Base-by-base conservation (phyloP, 2,888 invertebrate species). In the Thysanoteuthis rhombus region DNA sequence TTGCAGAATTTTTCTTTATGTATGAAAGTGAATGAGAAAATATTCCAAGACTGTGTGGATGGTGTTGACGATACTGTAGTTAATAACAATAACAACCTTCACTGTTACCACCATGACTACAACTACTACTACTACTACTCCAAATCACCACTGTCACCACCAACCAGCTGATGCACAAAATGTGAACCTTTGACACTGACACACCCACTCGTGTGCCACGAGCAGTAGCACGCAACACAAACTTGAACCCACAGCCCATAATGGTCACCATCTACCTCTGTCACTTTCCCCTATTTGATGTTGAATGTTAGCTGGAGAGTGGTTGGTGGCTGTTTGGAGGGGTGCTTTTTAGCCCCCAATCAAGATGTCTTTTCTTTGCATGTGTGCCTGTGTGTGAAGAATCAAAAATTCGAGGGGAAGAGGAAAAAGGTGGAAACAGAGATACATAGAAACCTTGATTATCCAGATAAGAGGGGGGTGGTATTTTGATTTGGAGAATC, bases 11-110 rank as follows among this genome's bases (percentile, higher is more conserved):
- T 75, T 75, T 75, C 16, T n/a, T n/a, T 75, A 75, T 75, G n/a
- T 75, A 75, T 75, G 75, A 75, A 75, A 75, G n/a, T 75, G 75
- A 75, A 75, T 75, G n/a, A 75, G 52, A 75, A 75, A 1, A n/a
- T 75, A n/a, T 75, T 75, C n/a, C 1, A 36, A 16, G 75, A 75
- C 75, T n/a, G n/a, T 12, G n/a, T 75, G 75, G 75, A 75, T 75
- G 75, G 75, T 75, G 75, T 75, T 75, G 75, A n/a, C n/a, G n/a
- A n/a, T n/a, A 75, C n/a, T n/a, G 75, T 75, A n/a, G n/a, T 75
- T 75, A 75, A n/a, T n/a, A 28, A 32, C 75, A 32, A 75, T n/a
- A n/a, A 75, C 75, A 1, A 32, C 32, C 0, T n/a, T n/a, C 2
- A 75, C 16, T 36, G 10, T n/a, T 19, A 36, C 75, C 4, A 75